Conservation (phyloP, 2,888 invertebrate genomes). For the Aphrophora alni region DNA sequence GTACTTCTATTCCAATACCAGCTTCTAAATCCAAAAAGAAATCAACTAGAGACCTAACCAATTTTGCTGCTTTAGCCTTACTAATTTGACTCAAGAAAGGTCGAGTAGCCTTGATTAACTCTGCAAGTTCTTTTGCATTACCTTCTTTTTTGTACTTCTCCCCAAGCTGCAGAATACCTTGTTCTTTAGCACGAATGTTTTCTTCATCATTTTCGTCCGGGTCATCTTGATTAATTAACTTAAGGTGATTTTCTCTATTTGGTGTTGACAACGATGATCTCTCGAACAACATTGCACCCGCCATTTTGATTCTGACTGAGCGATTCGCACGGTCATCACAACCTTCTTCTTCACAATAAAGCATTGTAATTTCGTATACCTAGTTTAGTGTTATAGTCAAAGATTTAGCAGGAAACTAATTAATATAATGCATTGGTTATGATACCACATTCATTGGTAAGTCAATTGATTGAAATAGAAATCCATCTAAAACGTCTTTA, state of each 20-base stretch:
- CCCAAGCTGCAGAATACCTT: conserved; percentile 91
- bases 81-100: conserved; percentile 95
- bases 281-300: conserved; percentile 90
- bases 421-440: no score
- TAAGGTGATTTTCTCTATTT: conserved; percentile 77
- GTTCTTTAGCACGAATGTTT: conserved; percentile 92
- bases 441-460: no score
- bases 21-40: conserved; percentile 97
- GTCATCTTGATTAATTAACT: conserved; percentile 65
- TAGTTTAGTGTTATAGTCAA: no score
- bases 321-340: conserved; percentile 32
- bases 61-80: conserved; percentile 98
- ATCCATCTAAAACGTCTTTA: no score
- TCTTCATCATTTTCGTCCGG: conserved; percentile 81
- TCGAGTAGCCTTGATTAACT: conserved; percentile 92
- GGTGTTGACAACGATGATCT: conserved; percentile 72
- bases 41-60: conserved; percentile 96
- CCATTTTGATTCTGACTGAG: conserved; percentile 64
- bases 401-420: no score
- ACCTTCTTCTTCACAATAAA: background rate
- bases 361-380: background rate
- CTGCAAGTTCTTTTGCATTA: conserved; percentile 90
- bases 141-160: conserved; percentile 91
- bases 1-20: conserved; percentile 90
- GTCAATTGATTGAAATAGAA: no score